Conservation (phyloP, 2,797 vertebrate species). For the Sandelia bainsii region DNA sequence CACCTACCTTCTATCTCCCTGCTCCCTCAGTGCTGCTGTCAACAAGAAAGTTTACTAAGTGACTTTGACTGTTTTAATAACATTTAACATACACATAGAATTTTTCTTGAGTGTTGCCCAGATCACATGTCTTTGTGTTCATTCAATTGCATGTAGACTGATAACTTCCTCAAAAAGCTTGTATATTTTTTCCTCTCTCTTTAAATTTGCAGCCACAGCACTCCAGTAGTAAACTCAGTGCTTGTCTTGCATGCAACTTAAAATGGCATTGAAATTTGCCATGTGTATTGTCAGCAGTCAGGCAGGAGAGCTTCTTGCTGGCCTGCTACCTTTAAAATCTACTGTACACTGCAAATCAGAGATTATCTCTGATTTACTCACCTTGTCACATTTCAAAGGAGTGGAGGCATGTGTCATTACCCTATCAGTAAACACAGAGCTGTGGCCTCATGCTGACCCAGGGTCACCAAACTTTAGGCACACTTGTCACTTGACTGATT, state of each 20-base stretch:
- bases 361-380: slow-evolving; percentile 72
- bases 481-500: slow-evolving; percentile 81
- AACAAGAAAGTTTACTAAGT: slow-evolving; percentile 28
- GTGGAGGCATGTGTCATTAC: slow-evolving; percentile 73
- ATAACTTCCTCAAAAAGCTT: not conserved
- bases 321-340: slow-evolving; percentile 44
- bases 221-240: not conserved
- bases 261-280: slow-evolving; percentile 10
- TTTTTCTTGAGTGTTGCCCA: not conserved
- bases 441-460: slow-evolving; percentile 65
- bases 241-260: not conserved
- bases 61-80: not conserved
- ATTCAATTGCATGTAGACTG: not conserved
- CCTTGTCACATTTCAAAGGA: slow-evolving; percentile 76
- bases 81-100: not conserved
- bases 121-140: not conserved
- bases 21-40: slow-evolving; percentile 31
- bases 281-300: slow-evolving; percentile 8
- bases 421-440: slow-evolving; percentile 77
- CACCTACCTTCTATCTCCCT: slow-evolving; percentile 34
- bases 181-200: not conserved
- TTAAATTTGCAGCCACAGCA: not conserved
- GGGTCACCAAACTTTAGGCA: slow-evolving; percentile 78
- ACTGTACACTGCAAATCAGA: slow-evolving; percentile 79
- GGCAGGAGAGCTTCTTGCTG: slow-evolving; percentile 21